Percentiles rank a stretch among this genome's conserved stretches.
Conservation (phyloP, 2,113 vertebrate genomes). For the Odobenus rosmarus region DNA sequence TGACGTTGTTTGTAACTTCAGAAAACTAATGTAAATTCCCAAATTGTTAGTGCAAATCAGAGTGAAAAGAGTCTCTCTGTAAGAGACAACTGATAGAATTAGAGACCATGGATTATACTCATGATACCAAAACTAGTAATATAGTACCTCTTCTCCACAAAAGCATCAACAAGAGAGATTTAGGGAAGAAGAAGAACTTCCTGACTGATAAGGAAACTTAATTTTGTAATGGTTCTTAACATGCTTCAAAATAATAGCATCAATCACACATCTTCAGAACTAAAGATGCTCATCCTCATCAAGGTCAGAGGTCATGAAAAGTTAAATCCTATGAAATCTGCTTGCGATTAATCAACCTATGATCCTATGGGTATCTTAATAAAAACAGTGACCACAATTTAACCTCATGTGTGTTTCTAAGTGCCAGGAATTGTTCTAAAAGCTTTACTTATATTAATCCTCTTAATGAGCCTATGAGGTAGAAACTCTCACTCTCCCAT, state of each 20-base stretch:
- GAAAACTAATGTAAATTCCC: constrained; percentile 33
- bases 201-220: not conserved
- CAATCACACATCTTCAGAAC: constrained; percentile 24
- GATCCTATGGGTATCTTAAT: not conserved
- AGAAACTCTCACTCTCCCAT: not conserved
- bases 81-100: not conserved
- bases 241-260: constrained; percentile 20
- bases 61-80: not conserved
- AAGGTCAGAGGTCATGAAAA: constrained; percentile 37
- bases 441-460: not conserved
- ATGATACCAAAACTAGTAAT: not conserved
- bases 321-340: constrained; percentile 45
- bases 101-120: not conserved
- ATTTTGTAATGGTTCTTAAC: not conserved
- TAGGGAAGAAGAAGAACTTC: not conserved
- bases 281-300: not conserved
- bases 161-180: not conserved
- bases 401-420: not conserved
- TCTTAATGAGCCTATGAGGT: not conserved
- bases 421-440: not conserved
- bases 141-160: not conserved
- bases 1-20: not conserved
- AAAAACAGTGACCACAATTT: not conserved
- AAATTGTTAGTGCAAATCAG: not conserved
- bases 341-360: constrained; percentile 6